Base-by-base conservation (phyloP, 2,113 vertebrate species). In the Myxocyprinus asiaticus region DNA sequence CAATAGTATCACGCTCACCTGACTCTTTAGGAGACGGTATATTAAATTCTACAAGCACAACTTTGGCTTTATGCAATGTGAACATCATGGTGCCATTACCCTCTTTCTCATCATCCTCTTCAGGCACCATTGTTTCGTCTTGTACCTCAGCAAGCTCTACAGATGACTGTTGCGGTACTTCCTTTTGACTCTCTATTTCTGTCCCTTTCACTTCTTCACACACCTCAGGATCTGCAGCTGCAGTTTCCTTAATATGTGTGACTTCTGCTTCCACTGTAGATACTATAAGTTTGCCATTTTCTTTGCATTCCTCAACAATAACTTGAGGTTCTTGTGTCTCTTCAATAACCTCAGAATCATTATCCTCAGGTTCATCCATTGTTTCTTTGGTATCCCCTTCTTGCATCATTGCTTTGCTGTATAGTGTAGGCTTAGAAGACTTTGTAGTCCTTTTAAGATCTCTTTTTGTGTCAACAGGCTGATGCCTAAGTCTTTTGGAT, bases 341-440 rank as follows among this genome's bases (percentile, higher is more conserved):
- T 7, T 69, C 48, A 2, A 69, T 69, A 9, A 22, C 47, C n/a
- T 68, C 15, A 15, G 12, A 48, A 68, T 9, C n/a, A 12, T 67
- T 69, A 47, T 53, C 10, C 64, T 64, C 71, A 69, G 12, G 43
- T 64, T 82, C 14, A 17, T 59, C 67, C 9, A 47, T n/a, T 17
- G 55, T 6, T 63, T 69, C 33, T n/a, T 56, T n/a, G 6, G 3
- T 45, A 59, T 73, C 9, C 17, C 11, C 42, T 5, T 81, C 43
- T 42, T 74, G 61, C 33, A 33, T 73, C 11, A 59, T 10, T 8
- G 50, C 8, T 66, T 66, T 81, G 42, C 4, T 47, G 9, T 68
- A 65, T 67, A 7, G 33, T 77, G 76, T 67, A 62, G 59, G 17
- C 6, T 45, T 81, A 53, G 5, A 47, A 44, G 56, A 44, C 76